These are phyloP conservation scores for Cheilosia grossa DNA, from an alignment of 2,888 invertebrate genomes.

Conservation along the genomic window DNA sequence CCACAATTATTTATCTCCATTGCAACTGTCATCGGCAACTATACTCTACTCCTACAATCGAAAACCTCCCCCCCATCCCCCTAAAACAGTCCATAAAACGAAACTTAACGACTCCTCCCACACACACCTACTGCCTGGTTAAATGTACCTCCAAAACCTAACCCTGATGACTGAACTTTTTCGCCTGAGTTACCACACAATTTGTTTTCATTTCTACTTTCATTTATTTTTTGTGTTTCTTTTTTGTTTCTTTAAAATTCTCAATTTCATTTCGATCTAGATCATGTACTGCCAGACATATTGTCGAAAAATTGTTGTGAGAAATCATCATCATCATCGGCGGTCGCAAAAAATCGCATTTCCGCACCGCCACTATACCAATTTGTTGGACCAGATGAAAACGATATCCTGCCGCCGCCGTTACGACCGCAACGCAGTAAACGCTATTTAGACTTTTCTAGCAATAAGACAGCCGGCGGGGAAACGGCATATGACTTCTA, in stretches of 20 bases:
- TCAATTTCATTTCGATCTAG: conserved; percentile 76
- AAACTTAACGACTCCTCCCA: conserved; percentile 35
- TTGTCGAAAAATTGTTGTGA: conserved; percentile 71
- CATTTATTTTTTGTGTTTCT: conserved; percentile 42
- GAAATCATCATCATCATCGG: conserved; percentile 47
- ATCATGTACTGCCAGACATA: conserved; percentile 76
- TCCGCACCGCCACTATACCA: conserved; percentile 50
- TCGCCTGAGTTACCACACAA: not conserved
- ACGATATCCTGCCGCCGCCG: conserved; percentile 30
- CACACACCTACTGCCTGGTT: not conserved
- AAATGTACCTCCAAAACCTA: not conserved
- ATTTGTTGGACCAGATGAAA: conserved; percentile 44
- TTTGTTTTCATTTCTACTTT: conserved; percentile 10
- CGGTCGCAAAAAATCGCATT: conserved; percentile 40
- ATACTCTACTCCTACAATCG: not conserved
- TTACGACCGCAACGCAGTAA: conserved; percentile 53
- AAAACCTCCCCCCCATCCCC: not conserved
- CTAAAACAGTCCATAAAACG: conserved; percentile 27
- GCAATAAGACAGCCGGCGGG: conserved; percentile 15
- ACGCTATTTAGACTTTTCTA: conserved; percentile 52
- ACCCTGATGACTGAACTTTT: conserved; percentile 39
- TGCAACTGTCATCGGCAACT: conserved; percentile 27
- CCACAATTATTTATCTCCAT: conserved; percentile 22
- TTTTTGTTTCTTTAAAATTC: conserved; percentile 63
- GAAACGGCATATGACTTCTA: conserved; percentile 51